These are phyloP conservation scores for Apostichopus leukothele DNA, from an alignment of 53 echinoderm and acorn worm genomes.

Conservation along the genomic window DNA sequence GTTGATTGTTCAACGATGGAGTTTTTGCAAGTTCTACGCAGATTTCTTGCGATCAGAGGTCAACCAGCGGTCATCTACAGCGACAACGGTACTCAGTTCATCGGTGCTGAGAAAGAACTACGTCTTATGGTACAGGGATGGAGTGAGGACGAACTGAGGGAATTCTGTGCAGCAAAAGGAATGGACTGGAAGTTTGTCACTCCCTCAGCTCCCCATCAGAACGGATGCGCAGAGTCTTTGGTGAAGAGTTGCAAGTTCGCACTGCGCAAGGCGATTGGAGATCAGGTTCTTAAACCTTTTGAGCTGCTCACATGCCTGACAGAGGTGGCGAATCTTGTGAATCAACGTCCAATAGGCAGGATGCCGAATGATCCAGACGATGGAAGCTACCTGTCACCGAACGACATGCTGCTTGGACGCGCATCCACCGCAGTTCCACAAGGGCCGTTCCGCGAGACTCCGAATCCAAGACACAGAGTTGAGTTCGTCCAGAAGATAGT, in stretches of 20 bases:
- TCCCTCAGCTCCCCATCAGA: conserved; percentile 67
- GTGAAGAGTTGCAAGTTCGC: conserved; percentile 68
- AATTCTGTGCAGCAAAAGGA: conserved; percentile 58
- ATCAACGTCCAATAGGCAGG: conserved; percentile 57
- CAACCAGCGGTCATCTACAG: conserved; percentile 38
- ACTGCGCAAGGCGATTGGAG: conserved; percentile 61
- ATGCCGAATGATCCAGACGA: conserved; percentile 59
- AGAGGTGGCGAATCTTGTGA: conserved; percentile 57
- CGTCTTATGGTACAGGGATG: conserved; percentile 57
- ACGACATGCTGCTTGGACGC: conserved; percentile 54
- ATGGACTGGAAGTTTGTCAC: conserved; percentile 56
- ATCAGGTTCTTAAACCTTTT: conserved; percentile 56
- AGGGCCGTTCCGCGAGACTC: conserved; percentile 61
- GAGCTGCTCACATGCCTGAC: conserved; percentile 60
- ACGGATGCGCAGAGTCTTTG: conserved; percentile 58
- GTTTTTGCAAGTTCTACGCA: conserved; percentile 57
- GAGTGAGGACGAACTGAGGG: conserved; percentile 36
- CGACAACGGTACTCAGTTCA: conserved; percentile 61
- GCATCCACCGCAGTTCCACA: conserved; percentile 51
- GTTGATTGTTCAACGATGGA: conserved; percentile 60
- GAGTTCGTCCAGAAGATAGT: conserved; percentile 59
- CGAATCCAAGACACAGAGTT: conserved; percentile 43
- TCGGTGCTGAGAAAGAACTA: conserved; percentile 57
- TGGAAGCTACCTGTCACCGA: conserved; percentile 54
- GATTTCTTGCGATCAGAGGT: conserved; percentile 62